phyloP scores from a whole-genome alignment of 2,113 vertebrate species.

The Gallinago paraguaiae region DNA sequence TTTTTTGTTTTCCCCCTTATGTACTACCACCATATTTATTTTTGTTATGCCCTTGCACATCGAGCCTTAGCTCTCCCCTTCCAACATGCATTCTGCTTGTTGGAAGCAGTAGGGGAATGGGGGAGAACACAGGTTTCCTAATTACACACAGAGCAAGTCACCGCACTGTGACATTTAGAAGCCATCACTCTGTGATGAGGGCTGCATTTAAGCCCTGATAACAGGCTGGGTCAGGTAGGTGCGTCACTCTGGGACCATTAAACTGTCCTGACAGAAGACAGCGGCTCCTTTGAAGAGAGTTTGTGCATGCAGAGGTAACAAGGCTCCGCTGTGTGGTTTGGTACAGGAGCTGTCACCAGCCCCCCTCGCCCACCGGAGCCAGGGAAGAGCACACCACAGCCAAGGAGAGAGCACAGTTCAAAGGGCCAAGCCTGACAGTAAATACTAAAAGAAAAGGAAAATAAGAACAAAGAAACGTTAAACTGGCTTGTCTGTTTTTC shows the following conservation, averaged over 20 bases:
- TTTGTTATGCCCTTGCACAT: not conserved
- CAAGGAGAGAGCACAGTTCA: not conserved
- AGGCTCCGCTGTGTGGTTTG: not conserved
- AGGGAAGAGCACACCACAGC: not conserved
- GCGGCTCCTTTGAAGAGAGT: not conserved
- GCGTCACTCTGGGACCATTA: not conserved
- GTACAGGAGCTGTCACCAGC: not conserved
- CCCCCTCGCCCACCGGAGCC: not conserved
- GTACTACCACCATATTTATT: not conserved
- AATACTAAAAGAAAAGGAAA: not conserved
- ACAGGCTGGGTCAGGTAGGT: not conserved
- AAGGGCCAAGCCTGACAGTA: not conserved
- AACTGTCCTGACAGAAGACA: not conserved
- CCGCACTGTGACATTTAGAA: not conserved
- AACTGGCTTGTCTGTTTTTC: conserved; percentile 16
- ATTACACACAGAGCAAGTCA: not conserved
- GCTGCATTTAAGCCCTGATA: not conserved
- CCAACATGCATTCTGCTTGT: not conserved
- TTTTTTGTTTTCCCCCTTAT: not conserved
- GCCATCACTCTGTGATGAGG: not conserved
- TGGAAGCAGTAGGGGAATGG: accelerated
- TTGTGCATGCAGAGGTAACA: not conserved
- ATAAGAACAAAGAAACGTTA: conserved; percentile 36
- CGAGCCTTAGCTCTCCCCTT: not conserved
- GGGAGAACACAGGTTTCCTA: not conserved